phyloP scores from a whole-genome alignment of 2,888 invertebrate species.

The Platyscelio sp. region DNA sequence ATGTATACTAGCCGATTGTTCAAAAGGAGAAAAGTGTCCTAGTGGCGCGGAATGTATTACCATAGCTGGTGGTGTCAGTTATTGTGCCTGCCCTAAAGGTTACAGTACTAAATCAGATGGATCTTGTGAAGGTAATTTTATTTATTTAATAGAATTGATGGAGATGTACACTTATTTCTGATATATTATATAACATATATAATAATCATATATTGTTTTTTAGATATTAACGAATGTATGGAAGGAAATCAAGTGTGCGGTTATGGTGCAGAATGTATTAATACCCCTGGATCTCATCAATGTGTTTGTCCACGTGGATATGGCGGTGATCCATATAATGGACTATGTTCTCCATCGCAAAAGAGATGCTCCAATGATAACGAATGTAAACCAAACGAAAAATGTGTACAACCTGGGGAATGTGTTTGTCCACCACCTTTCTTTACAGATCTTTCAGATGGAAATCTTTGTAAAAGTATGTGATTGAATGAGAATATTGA shows the following conservation, averaged over 20 bases:
- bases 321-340: conserved; percentile 93
- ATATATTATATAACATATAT: no score
- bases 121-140: conserved; percentile 88
- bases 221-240: conserved; percentile 93
- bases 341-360: conserved; percentile 93
- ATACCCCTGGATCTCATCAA: conserved; percentile 91
- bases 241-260: conserved; percentile 93
- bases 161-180: no score
- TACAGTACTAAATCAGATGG: conserved; percentile 92
- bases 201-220: background rate
- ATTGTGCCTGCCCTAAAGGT: conserved; percentile 96
- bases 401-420: conserved; percentile 96
- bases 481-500: no score
- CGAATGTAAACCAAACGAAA: conserved; percentile 94
- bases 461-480: conserved; percentile 95
- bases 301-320: conserved; percentile 94
- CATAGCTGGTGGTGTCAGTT: conserved; percentile 95
- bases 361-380: conserved; percentile 93
- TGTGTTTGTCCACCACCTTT: conserved; percentile 96
- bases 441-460: conserved; percentile 93
- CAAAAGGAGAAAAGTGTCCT: conserved; percentile 93
- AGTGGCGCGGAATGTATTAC: conserved; percentile 95
- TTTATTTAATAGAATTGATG: background rate
- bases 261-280: conserved; percentile 94
- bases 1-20: conserved; percentile 94